Evolutionary conservation across 2,888 invertebrate species (phyloP).

Genomic region (Aporophyla lueneburgensis): DNA sequence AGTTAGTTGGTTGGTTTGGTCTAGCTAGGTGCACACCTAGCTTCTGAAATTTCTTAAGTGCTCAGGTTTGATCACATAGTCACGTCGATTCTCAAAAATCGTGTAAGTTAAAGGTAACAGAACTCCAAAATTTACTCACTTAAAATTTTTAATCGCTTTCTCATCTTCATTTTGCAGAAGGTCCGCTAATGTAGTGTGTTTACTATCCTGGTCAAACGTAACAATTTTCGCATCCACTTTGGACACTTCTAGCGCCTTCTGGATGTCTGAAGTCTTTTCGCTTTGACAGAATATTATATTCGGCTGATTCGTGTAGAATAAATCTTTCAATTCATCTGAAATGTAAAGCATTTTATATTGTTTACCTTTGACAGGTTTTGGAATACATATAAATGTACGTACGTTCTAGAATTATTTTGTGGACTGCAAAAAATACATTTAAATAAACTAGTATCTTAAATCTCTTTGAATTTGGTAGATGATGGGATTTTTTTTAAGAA

Average conservation of each 20-base stretch:
- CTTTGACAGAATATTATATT: constrained; percentile 56
- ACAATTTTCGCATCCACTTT: constrained; percentile 27
- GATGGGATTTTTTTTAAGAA: too few species aligned
- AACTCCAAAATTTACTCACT: constrained; percentile 36
- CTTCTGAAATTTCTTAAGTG: too few species aligned
- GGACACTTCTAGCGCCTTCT: constrained; percentile 38
- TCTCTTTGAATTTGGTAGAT: neutral
- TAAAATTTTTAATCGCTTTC: constrained; percentile 25
- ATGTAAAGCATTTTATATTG: neutral
- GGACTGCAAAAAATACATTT: too few species aligned
- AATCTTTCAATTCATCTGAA: constrained; percentile 51
- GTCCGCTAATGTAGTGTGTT: constrained; percentile 23
- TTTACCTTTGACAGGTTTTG: constrained; percentile 41
- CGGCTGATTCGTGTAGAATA: constrained; percentile 37
- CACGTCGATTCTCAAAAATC: neutral
- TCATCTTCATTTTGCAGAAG: constrained; percentile 29
- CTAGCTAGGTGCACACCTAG: too few species aligned
- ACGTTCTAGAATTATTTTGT: too few species aligned
- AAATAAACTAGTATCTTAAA: too few species aligned
- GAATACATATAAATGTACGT: neutral
- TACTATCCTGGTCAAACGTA: constrained; percentile 19
- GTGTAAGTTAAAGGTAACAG: neutral
- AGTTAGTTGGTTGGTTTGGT: too few species aligned
- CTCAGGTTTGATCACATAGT: neutral
- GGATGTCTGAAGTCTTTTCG: constrained; percentile 31